Conservation (phyloP, 2,888 invertebrate species). For the Drosophila nr. fundita region DNA sequence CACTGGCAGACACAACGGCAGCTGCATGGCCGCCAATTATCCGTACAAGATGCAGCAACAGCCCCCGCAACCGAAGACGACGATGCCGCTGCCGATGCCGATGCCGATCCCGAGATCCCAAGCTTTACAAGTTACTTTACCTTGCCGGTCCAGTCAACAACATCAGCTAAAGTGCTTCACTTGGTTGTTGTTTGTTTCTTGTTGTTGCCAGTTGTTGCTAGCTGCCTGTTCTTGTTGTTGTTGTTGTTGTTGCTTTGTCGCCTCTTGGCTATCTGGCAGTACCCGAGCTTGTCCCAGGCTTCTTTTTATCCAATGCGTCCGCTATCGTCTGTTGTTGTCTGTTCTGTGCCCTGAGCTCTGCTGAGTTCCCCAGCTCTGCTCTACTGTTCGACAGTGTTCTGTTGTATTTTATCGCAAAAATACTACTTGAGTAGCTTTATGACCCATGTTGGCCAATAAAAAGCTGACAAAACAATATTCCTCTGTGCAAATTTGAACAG, state of each 20-base stretch:
- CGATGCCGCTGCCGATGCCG: slow-evolving; percentile 33
- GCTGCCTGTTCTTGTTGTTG: slow-evolving; percentile 50
- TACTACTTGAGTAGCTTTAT: slow-evolving; percentile 82
- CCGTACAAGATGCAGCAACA: slow-evolving; percentile 69
- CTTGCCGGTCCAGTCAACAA: slow-evolving; percentile 68
- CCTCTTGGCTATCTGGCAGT: slow-evolving; percentile 58
- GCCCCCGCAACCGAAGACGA: slow-evolving; percentile 50
- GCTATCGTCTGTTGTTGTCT: slow-evolving; percentile 52
- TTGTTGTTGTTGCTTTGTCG: slow-evolving; percentile 65
- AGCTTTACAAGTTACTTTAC: slow-evolving; percentile 79
- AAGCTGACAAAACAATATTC: slow-evolving; percentile 83
- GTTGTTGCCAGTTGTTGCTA: slow-evolving; percentile 51
- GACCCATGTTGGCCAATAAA: slow-evolving; percentile 82
- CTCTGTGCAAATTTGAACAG: slow-evolving; percentile 63
- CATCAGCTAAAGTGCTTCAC: slow-evolving; percentile 74
- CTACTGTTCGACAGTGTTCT: slow-evolving; percentile 50
- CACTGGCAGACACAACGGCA: slow-evolving; percentile 75
- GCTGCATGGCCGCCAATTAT: slow-evolving; percentile 79
- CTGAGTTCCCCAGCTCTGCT: slow-evolving; percentile 11
- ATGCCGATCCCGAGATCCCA: slow-evolving; percentile 46
- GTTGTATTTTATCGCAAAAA: slow-evolving; percentile 83
- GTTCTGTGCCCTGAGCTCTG: slow-evolving; percentile 32
- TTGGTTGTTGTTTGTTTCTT: slow-evolving; percentile 61
- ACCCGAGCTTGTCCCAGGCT: slow-evolving; percentile 66
- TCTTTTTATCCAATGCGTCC: slow-evolving; percentile 77